Evolutionary conservation across 2,797 vertebrate species (phyloP).

Genomic region (Poeciliopsis presidionis): DNA sequence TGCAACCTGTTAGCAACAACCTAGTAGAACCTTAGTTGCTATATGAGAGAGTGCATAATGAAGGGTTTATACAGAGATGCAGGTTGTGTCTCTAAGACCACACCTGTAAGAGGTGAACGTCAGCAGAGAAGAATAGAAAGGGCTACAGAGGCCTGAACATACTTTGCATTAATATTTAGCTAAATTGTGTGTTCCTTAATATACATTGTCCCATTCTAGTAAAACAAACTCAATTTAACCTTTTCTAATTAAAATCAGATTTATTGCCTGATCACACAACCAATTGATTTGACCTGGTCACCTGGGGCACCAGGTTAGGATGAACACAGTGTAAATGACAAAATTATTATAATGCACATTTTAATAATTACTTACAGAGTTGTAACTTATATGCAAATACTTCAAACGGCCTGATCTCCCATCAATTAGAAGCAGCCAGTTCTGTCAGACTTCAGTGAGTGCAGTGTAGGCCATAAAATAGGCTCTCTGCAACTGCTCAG

Average conservation of each 20-base stretch:
- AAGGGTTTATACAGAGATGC: no score
- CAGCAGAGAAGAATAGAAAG: not conserved
- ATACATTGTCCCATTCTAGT: not conserved
- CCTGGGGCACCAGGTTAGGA: not conserved
- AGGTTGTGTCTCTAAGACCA: no score
- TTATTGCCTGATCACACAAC: not conserved
- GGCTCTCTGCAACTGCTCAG: slow-evolving; percentile 5
- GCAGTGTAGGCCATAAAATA: not conserved
- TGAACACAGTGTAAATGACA: not conserved
- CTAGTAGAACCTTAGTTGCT: not conserved
- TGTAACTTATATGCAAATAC: not conserved
- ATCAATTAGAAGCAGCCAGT: not conserved
- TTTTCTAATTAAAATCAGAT: not conserved
- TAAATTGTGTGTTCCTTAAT: not conserved
- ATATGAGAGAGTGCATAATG: not conserved
- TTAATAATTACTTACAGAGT: not conserved
- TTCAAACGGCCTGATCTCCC: not conserved
- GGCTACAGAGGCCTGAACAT: no score
- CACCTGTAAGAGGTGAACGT: no score
- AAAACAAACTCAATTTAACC: not conserved
- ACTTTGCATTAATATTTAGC: not conserved
- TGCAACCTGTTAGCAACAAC: not conserved
- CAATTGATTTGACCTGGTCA: not conserved
- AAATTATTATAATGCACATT: not conserved
- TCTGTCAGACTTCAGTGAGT: not conserved